Base-by-base conservation (phyloP, 2,113 vertebrate genomes). In the Tachysurus vachellii region DNA sequence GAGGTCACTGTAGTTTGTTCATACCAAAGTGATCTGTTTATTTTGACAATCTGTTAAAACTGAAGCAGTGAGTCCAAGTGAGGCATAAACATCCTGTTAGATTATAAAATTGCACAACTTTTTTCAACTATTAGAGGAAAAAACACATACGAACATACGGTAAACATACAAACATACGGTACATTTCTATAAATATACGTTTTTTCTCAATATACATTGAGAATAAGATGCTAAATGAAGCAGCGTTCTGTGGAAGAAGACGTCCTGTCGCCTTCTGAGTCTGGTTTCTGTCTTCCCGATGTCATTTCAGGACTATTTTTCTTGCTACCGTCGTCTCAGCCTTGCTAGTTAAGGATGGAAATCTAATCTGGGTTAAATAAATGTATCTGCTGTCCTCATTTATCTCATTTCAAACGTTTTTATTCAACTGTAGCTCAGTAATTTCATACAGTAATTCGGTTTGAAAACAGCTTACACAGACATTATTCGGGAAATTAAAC, bases 1-100 rank as follows among this genome's bases (percentile, higher is more conserved):
- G 54, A 87, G 28, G 54, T 80, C 73, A 84, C 28, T 47, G 19
- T 64, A 76, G 66, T 28, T 83, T 86, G 42, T 88, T 86, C 56
- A 71, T 70, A 31, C 71, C 59, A 23, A 57, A 36, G 16, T 36
- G 61, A 31, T 85, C 31, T 87, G 61, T 84, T 86, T 84, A 85
- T 84, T 44, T 88, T 86, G 21, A 42, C 42, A 75, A n/a, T 62
- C 54, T 84, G 77, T 44, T 82, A 31, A 61, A 86, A 88, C 47
- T 61, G 71, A 56, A 61, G 36, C n/a, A 79, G 42, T 66, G 77
- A 82, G 57, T 36, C 53, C 36, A 62, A 82, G 50, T 85, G 26
- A 75, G 7, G 70, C 53, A 16, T 83, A 89, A 89, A 91, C 88
- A 91, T 89, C 88, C 88, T 89, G 82, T 86, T n/a, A 73, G n/a